Conservation (phyloP, 2,113 vertebrate genomes). For the Syrmaticus mikado region DNA sequence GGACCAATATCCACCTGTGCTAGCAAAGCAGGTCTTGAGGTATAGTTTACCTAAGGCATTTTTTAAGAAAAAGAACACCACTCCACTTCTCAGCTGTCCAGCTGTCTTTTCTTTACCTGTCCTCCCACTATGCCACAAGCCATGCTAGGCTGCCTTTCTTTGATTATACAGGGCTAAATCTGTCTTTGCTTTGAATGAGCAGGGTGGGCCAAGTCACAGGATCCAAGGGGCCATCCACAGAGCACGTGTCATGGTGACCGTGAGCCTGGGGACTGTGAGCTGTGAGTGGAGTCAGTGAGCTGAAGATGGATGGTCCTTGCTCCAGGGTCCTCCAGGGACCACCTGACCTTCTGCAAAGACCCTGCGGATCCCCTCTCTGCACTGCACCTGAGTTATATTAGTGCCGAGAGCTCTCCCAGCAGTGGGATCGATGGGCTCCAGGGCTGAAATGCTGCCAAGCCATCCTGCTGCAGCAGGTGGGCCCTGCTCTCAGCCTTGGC, state of each 20-base stretch:
- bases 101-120: not conserved
- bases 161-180: accelerated
- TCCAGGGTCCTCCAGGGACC: not conserved
- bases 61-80: not conserved
- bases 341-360: not conserved
- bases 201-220: not conserved
- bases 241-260: accelerated
- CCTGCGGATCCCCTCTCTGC: not conserved
- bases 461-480: constrained; percentile 31
- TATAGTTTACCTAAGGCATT: not conserved
- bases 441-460: not conserved
- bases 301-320: not conserved
- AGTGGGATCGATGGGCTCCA: not conserved
- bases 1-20: accelerated
- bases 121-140: not conserved
- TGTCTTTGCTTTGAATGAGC: not conserved
- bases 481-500: not conserved
- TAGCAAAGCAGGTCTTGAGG: not conserved
- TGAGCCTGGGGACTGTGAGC: accelerated
- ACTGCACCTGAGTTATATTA: not conserved
- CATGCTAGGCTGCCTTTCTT: not conserved
- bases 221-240: accelerated
- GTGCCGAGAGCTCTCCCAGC: not conserved
- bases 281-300: not conserved
- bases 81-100: not conserved